Evolutionary conservation across 2,113 vertebrate species (phyloP).

Genomic region (Stigmatopora nigra): DNA sequence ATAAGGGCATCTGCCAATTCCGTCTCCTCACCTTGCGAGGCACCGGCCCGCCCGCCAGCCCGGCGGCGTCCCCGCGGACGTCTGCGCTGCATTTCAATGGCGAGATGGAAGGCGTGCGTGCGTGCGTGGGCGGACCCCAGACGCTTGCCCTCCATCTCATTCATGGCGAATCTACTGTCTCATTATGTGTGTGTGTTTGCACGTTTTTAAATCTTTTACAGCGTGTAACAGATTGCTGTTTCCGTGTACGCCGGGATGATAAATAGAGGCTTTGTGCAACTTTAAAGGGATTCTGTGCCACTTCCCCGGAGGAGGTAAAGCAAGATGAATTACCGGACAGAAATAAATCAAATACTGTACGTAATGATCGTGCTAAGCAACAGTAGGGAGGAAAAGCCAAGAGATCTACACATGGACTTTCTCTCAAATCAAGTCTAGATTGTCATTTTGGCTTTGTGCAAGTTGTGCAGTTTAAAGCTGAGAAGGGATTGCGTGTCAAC

Average conservation of each 20-base stretch:
- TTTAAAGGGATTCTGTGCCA: slow-evolving; percentile 68
- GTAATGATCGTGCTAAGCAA: not conserved
- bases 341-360: slow-evolving; percentile 17
- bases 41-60: too few relatives aligned
- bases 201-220: slow-evolving; percentile 23
- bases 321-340: slow-evolving; percentile 33
- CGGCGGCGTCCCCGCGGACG: slow-evolving; percentile 59
- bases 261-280: slow-evolving; percentile 65
- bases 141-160: slow-evolving; percentile 48
- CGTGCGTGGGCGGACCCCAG: slow-evolving; percentile 28
- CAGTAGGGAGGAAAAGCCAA: not conserved
- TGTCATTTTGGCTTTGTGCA: too few relatives aligned
- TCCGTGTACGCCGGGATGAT: slow-evolving; percentile 56
- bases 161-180: slow-evolving; percentile 24
- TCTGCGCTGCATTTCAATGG: slow-evolving; percentile 50
- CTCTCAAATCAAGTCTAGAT: too few relatives aligned
- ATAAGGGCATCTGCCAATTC: slow-evolving; percentile 11
- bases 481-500: not conserved
- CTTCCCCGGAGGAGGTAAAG: slow-evolving; percentile 57
- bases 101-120: slow-evolving; percentile 42
- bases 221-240: slow-evolving; percentile 18
- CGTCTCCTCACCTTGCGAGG: slow-evolving; percentile 58
- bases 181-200: slow-evolving; percentile 16
- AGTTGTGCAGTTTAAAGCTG: too few relatives aligned
- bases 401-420: not conserved